These are phyloP conservation scores for Halocynthia aurantium DNA, from an alignment of 23 tunicate genomes.

Conservation along the genomic window DNA sequence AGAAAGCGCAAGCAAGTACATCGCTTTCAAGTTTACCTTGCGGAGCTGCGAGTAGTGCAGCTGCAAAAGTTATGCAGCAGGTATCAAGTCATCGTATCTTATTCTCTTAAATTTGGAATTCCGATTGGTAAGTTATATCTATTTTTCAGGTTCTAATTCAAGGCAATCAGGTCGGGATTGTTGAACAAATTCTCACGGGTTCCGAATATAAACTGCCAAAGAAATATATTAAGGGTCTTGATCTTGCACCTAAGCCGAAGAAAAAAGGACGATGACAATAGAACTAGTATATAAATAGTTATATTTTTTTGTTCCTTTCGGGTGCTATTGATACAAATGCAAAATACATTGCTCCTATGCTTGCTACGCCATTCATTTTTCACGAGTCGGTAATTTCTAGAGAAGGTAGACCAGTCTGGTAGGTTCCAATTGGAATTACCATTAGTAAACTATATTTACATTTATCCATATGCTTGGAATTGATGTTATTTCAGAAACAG, in stretches of 20 bases:
- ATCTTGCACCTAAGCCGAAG: slow-evolving; percentile 55
- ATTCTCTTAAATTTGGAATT: neutral
- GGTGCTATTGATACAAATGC: too few relatives aligned
- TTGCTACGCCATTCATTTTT: too few relatives aligned
- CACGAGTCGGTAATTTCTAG: too few relatives aligned
- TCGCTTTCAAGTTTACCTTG: slow-evolving; percentile 32
- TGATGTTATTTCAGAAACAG: too few relatives aligned
- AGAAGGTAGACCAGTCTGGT: too few relatives aligned
- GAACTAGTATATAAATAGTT: neutral
- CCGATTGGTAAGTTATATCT: neutral
- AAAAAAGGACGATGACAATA: slow-evolving; percentile 18
- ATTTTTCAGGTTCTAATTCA: slow-evolving; percentile 60
- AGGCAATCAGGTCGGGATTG: slow-evolving; percentile 56
- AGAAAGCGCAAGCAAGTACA: slow-evolving; percentile 83
- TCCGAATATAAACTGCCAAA: slow-evolving; percentile 40
- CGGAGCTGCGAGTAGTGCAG: slow-evolving; percentile 24
- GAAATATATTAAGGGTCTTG: slow-evolving; percentile 47
- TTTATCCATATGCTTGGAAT: too few relatives aligned
- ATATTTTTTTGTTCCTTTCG: too few relatives aligned
- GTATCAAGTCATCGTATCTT: slow-evolving; percentile 9
- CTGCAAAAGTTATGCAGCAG: slow-evolving; percentile 35
- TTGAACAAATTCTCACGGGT: slow-evolving; percentile 63
- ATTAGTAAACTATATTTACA: too few relatives aligned
- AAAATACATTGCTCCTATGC: too few relatives aligned
- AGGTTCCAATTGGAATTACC: too few relatives aligned